A percentile compares a stretch with the other conserved stretches of the same genome.
Evolutionary conservation across 2,113 vertebrate species (phyloP).

Genomic region (Isurus oxyrinchus): DNA sequence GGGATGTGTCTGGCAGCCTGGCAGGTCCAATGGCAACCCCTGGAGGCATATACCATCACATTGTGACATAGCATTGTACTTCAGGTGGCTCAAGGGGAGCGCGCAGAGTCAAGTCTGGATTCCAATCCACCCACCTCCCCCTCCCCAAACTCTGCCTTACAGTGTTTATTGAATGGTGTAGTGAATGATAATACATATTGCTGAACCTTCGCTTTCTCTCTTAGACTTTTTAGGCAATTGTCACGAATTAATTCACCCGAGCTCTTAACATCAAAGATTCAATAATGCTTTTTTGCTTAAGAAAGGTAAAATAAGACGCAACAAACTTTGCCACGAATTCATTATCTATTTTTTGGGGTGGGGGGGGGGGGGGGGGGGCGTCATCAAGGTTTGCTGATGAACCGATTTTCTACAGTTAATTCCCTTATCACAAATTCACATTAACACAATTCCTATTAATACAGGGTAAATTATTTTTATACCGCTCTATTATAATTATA

Average conservation of each 20-base stretch:
- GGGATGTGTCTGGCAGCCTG: conserved; percentile 15
- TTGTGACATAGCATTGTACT: conserved; percentile 20
- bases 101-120: neutral
- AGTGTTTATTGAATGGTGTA: neutral
- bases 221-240: neutral
- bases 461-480: neutral
- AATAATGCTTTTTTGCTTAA: neutral
- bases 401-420: neutral
- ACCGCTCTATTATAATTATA: neutral
- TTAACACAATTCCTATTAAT: neutral
- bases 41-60: conserved; percentile 18
- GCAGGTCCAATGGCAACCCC: conserved; percentile 26
- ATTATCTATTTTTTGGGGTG: neutral
- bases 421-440: neutral
- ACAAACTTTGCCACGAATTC: neutral
- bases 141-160: neutral
- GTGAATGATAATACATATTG: neutral
- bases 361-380: too few relatives aligned
- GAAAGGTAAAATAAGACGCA: neutral
- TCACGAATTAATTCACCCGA: neutral
- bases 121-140: neutral
- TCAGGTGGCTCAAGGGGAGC: neutral
- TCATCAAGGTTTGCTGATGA: neutral
- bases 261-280: neutral
- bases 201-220: neutral